phyloP scores from a whole-genome alignment of 2,888 invertebrate genomes.

The Meteorus cinctellus region DNA sequence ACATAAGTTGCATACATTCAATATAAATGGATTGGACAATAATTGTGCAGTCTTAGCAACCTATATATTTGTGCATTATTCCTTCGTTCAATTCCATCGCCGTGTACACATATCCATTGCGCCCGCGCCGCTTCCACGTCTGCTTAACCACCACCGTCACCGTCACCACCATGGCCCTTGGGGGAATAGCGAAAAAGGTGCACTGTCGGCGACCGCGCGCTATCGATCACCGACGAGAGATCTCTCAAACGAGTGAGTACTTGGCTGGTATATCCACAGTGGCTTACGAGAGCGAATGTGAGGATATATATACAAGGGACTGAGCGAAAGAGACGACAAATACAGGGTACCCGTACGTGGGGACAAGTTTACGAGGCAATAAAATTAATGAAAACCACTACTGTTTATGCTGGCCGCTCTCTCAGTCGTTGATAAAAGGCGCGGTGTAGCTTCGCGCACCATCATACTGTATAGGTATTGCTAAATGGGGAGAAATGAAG shows the following conservation, averaged over 20 bases:
- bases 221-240: conserved; percentile 43
- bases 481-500: neutral
- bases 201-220: conserved; percentile 37
- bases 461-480: conserved; percentile 17
- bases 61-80: conserved; percentile 47
- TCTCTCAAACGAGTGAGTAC: conserved; percentile 33
- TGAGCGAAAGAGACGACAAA: conserved; percentile 36
- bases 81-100: conserved; percentile 49
- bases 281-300: conserved; percentile 41
- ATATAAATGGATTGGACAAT: conserved; percentile 45
- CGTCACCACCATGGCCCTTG: conserved; percentile 49
- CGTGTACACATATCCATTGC: conserved; percentile 20
- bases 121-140: neutral
- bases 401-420: conserved; percentile 52
- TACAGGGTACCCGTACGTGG: conserved; percentile 46
- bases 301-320: conserved; percentile 23
- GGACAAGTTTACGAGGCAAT: conserved; percentile 60
- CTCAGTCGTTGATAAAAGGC: conserved; percentile 37
- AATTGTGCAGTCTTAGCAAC: conserved; percentile 42
- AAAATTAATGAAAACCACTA: conserved; percentile 60
- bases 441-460: conserved; percentile 35
- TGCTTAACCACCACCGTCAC: neutral
- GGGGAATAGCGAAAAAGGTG: conserved; percentile 48
- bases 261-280: conserved; percentile 41
- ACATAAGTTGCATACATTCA: conserved; percentile 9